Evolutionary conservation across 2,888 invertebrate species (phyloP).

Genomic region (Thumatha senex): DNA sequence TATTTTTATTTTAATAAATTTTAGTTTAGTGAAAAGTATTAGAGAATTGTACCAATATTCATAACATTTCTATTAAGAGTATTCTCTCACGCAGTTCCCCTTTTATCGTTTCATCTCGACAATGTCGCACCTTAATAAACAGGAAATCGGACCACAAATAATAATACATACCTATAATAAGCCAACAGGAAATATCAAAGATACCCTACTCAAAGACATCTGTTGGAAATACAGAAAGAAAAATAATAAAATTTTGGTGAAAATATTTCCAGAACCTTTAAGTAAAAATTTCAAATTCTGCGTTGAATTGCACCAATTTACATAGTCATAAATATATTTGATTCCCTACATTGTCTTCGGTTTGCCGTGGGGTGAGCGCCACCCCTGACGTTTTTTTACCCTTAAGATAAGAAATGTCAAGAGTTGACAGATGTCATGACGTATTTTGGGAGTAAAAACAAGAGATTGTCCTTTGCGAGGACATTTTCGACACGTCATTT

Average conservation of each 20-base stretch:
- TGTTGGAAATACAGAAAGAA: too few relatives aligned
- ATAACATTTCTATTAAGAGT: too few relatives aligned
- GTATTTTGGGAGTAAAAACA: constrained; percentile 62
- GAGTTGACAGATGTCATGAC: constrained; percentile 76
- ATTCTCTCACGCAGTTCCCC: too few relatives aligned
- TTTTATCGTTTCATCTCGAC: constrained; percentile 26
- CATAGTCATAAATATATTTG: constrained; percentile 83
- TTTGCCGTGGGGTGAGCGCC: constrained; percentile 50
- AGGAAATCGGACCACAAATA: constrained; percentile 16
- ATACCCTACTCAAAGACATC: constrained; percentile 50
- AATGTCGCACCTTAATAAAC: constrained; percentile 32
- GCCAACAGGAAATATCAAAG: constrained; percentile 34
- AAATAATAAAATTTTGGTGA: constrained; percentile 52
- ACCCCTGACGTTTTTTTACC: constrained; percentile 67
- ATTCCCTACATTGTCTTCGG: constrained; percentile 57
- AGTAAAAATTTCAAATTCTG: constrained; percentile 57
- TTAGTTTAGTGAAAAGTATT: too few relatives aligned
- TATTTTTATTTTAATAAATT: too few relatives aligned
- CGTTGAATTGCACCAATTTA: constrained; percentile 71
- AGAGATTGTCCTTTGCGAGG: constrained; percentile 44
- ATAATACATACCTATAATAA: constrained; percentile 29
- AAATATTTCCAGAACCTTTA: constrained; percentile 43
- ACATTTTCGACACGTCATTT: constrained; percentile 7
- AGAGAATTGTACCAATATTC: too few relatives aligned
- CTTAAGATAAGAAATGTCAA: constrained; percentile 75